Conservation (phyloP, 2,888 invertebrate genomes). For the Deilephila elpenor region DNA sequence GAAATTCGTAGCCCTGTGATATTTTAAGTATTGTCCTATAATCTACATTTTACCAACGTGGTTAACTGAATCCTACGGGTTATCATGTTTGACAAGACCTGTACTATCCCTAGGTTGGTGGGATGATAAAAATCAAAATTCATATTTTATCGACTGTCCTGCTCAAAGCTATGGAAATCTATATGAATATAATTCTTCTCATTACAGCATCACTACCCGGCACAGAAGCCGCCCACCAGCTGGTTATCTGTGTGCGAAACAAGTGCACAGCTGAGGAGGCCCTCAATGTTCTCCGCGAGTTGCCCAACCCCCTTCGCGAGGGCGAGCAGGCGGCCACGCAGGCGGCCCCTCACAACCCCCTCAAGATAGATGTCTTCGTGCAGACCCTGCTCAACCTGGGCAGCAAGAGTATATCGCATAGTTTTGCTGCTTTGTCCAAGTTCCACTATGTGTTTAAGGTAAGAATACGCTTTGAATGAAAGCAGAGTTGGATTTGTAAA, state of each 20-base stretch:
- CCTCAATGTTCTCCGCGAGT: conserved; percentile 92
- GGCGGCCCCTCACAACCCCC: conserved; percentile 92
- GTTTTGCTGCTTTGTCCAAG: conserved; percentile 99
- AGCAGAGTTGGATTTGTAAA: no score
- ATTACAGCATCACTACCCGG: conserved; percentile 89
- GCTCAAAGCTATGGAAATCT: no score
- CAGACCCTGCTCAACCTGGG: conserved; percentile 97
- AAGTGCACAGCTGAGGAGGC: conserved; percentile 97
- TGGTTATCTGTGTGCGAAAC: conserved; percentile 94
- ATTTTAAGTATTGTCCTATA: no score
- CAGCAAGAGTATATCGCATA: conserved; percentile 98
- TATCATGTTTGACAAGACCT: no score
- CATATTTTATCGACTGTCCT: no score
- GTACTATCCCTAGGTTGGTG: no score
- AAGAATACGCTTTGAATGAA: conserved; percentile 35
- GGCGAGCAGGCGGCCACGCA: conserved; percentile 87
- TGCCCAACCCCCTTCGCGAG: conserved; percentile 92
- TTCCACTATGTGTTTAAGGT: conserved; percentile 96
- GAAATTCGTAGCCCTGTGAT: no score
- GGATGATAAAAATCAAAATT: no score
- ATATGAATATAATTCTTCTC: background rate
- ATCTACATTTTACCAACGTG: no score
- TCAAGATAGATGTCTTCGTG: conserved; percentile 98
- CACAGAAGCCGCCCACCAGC: conserved; percentile 92
- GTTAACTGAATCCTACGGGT: no score